These are phyloP conservation scores for Lates calcarifer DNA, from an alignment of 2,113 vertebrate species.

Conservation along the genomic window DNA sequence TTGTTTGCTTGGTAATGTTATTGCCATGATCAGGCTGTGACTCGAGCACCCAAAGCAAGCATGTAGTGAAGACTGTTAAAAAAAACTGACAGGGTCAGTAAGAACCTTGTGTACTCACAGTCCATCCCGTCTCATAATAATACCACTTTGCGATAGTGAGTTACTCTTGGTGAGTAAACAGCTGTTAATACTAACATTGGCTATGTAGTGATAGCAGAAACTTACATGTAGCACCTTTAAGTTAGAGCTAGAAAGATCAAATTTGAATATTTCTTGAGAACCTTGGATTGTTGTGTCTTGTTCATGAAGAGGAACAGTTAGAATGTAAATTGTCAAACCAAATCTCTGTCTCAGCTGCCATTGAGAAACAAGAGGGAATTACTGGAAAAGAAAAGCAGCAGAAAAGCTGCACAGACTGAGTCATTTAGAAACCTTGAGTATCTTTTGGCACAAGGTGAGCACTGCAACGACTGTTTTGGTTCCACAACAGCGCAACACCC, in stretches of 20 bases:
- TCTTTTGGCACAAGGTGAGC: slow-evolving; percentile 31
- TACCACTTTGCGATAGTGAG: no score
- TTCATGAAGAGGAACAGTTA: not conserved
- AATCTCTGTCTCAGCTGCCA: not conserved
- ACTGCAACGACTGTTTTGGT: slow-evolving; percentile 54
- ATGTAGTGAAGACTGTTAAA: no score
- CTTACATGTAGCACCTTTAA: no score
- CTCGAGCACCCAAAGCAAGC: no score
- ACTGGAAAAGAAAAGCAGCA: not conserved
- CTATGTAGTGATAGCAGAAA: no score
- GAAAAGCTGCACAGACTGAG: not conserved
- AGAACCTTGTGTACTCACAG: no score
- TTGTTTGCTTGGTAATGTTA: no score
- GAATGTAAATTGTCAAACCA: not conserved
- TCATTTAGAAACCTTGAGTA: not conserved
- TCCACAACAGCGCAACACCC: slow-evolving; percentile 22
- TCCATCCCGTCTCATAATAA: no score
- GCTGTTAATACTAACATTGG: no score
- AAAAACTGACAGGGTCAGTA: no score
- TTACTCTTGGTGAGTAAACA: no score
- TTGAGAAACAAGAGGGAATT: not conserved
- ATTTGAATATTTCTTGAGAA: not conserved
- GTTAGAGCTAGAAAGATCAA: not conserved
- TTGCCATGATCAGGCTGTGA: no score
- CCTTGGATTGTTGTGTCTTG: not conserved